Evolutionary conservation across 2,113 vertebrate genomes (phyloP).

Genomic region (Rhinoptilus africanus): DNA sequence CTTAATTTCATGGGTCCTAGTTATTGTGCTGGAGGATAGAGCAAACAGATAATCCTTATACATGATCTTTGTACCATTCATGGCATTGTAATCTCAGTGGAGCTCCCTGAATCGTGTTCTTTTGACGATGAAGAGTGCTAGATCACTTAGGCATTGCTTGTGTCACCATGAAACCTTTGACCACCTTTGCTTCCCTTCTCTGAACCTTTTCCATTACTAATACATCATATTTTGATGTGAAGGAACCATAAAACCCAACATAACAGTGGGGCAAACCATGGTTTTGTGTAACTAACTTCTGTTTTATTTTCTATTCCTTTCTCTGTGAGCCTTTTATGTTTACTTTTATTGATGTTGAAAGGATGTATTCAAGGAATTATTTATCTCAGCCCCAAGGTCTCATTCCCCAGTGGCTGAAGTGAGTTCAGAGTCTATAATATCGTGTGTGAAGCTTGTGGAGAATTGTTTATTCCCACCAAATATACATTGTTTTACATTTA

Average conservation of each 20-base stretch:
- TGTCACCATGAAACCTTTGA: not conserved
- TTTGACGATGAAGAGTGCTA: not conserved
- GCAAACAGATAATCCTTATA: not conserved
- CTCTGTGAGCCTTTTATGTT: not conserved
- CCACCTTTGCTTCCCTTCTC: not conserved
- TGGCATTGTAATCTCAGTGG: not conserved
- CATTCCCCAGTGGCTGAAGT: not conserved
- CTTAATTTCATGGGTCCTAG: not conserved
- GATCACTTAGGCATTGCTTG: not conserved
- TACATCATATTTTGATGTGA: not conserved
- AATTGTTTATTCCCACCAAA: not conserved
- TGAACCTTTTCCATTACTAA: not conserved
- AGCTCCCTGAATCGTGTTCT: fast-evolving
- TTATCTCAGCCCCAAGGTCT: not conserved
- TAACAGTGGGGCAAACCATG: not conserved
- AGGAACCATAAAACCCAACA: not conserved
- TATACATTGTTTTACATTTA: fast-evolving
- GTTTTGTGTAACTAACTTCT: not conserved
- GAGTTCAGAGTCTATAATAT: not conserved
- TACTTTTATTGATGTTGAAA: not conserved
- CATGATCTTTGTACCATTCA: fast-evolving
- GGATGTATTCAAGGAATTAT: not conserved
- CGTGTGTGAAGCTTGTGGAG: not conserved
- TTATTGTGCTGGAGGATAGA: not conserved
- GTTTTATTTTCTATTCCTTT: not conserved